phyloP scores from a whole-genome alignment of 1,140 invertebrate species.

The Phenacoccus solenopsis region DNA sequence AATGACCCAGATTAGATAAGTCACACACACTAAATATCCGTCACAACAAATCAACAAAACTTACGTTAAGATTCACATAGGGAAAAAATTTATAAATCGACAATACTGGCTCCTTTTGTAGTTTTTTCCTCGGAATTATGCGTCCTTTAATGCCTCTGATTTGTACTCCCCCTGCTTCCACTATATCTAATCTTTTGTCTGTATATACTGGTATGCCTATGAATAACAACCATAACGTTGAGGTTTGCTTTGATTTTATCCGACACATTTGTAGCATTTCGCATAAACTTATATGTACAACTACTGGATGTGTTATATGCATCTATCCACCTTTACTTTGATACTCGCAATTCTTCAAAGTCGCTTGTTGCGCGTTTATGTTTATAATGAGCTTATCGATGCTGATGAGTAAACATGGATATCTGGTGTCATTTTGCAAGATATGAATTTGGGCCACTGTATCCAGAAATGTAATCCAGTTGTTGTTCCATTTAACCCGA shows the following conservation, averaged over 20 bases:
- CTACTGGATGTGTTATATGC: too few relatives aligned
- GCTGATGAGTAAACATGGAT: conserved; percentile 72
- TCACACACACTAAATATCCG: too few relatives aligned
- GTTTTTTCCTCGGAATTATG: not conserved
- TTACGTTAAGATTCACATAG: not conserved
- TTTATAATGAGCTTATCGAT: conserved; percentile 68
- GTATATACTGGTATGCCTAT: not conserved
- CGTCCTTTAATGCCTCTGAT: conserved; percentile 15
- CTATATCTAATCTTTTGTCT: conserved; percentile 9
- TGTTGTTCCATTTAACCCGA: conserved; percentile 57
- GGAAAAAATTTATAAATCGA: conserved; percentile 14
- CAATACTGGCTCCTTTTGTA: conserved; percentile 16
- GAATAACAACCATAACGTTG: not conserved
- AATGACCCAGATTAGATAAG: too few relatives aligned
- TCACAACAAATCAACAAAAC: too few relatives aligned
- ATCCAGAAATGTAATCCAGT: conserved; percentile 88
- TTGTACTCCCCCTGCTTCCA: conserved; percentile 17
- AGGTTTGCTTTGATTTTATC: not conserved
- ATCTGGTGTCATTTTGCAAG: conserved; percentile 53
- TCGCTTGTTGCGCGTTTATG: conserved; percentile 36
- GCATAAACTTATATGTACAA: not conserved
- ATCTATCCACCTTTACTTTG: not conserved
- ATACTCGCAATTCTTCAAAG: not conserved
- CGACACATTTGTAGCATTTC: not conserved
- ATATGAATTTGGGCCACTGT: conserved; percentile 85